Evolutionary conservation across 2,113 vertebrate species (phyloP), one percentile per base, ranked within the genome.

Genomic region (Ophiodon elongatus): DNA sequence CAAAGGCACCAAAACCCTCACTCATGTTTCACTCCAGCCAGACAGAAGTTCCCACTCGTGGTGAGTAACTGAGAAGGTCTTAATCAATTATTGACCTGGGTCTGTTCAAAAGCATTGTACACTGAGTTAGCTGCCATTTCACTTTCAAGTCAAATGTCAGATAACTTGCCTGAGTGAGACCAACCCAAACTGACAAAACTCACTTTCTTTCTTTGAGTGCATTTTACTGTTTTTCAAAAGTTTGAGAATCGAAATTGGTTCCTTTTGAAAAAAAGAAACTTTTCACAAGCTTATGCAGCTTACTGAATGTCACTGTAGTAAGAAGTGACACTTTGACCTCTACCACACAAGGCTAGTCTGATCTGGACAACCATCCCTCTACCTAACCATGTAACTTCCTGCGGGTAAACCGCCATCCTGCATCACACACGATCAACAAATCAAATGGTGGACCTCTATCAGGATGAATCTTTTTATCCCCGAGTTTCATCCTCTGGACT

Each of bases 11-110:
- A 71, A 80, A 86, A 56, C 56, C 77, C 68, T 83, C 21, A 50
- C 85, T 92, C 86, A 65, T 84, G 85, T 93, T 92, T 90, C 89
- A 76, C 73, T 68, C 23, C 52, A 47, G 88, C 63, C 87, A 86
- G 82, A 86, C 63, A 79, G 63, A 86, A 63, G 71, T 45, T 79
- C 39, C 66, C 76, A 81, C 70, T 89, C 71, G 62, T 59, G 33
- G 56, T 64, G 70, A 84, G 83, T 88, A 91, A 91, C 82, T 84
- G 86, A 93, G 85, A 91, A 74, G 83, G 83, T 88, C 76, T 70
- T 88, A 83, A 91, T 92, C 84, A 90, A 92, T 92, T 90, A 93
- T 89, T 92, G 84, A 92, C 80, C 10, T 3, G 3, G 25, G 47
- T 76, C 84, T 64, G 57, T 57, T 79, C 39, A 77, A 67, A 76